A percentile compares a stretch with the other conserved stretches of the same genome.
phyloP scores from a whole-genome alignment of 2,113 vertebrate species.

The Brachirus orientalis region DNA sequence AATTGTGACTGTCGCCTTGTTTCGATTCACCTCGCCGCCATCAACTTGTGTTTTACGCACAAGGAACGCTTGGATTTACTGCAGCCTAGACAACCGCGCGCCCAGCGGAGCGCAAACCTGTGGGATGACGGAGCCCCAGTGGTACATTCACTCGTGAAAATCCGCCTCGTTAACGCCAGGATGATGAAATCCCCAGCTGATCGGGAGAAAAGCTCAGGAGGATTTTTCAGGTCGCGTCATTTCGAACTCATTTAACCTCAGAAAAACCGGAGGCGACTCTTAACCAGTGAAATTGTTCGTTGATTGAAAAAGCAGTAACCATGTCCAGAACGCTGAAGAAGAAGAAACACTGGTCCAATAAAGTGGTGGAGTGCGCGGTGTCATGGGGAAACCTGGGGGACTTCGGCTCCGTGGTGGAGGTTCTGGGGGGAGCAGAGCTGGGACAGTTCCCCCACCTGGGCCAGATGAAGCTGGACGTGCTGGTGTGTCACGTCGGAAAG shows the following conservation, averaged over 20 bases:
- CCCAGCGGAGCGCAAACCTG: conserved; percentile 24
- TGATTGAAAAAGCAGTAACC: conserved; percentile 41
- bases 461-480: conserved; percentile 85
- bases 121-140: conserved; percentile 49
- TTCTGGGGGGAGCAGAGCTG: conserved; percentile 91
- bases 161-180: conserved; percentile 33
- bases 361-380: conserved; percentile 94
- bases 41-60: conserved; percentile 61
- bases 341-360: conserved; percentile 95
- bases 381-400: conserved; percentile 87
- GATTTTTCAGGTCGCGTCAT: conserved; percentile 54
- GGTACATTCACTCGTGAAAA: conserved; percentile 17
- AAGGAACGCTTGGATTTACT: conserved; percentile 45
- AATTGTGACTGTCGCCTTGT: not conserved
- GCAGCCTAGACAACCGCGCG: conserved; percentile 42
- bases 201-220: conserved; percentile 56
- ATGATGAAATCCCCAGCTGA: conserved; percentile 57
- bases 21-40: conserved; percentile 11
- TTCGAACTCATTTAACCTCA: conserved; percentile 40
- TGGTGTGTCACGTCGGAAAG: conserved; percentile 89
- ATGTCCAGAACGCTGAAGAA: conserved; percentile 97
- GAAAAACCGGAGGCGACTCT: conserved; percentile 6
- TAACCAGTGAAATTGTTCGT: conserved; percentile 10
- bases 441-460: conserved; percentile 94
- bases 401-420: conserved; percentile 85